Evolutionary conservation across 1,140 invertebrate species (phyloP).

Genomic region (Cyphomyrmex costatus): DNA sequence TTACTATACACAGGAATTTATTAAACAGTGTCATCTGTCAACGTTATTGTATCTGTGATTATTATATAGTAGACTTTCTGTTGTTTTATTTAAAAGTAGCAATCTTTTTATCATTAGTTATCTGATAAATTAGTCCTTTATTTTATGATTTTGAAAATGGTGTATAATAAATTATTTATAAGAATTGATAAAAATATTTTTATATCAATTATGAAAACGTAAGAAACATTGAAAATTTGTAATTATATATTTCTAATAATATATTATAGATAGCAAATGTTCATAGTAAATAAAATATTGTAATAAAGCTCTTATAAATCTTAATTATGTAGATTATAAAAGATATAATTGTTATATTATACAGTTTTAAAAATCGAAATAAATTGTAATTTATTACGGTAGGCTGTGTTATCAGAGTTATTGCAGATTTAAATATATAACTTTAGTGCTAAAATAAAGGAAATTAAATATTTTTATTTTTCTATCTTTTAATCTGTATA

Average conservation of each 20-base stretch:
- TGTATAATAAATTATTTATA: slow-evolving; percentile 44
- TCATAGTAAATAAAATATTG: slow-evolving; percentile 58
- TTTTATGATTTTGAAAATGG: background rate
- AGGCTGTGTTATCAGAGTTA: slow-evolving; percentile 52
- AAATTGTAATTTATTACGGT: slow-evolving; percentile 83
- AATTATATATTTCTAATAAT: slow-evolving; percentile 41
- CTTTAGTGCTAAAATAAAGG: slow-evolving; percentile 17
- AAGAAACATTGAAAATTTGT: background rate
- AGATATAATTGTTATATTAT: slow-evolving; percentile 83
- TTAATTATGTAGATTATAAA: slow-evolving; percentile 59
- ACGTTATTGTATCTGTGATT: slow-evolving; percentile 49
- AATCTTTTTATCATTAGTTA: slow-evolving; percentile 14
- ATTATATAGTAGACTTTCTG: slow-evolving; percentile 29
- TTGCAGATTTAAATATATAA: slow-evolving; percentile 28
- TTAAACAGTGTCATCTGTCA: slow-evolving; percentile 17
- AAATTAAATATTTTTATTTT: background rate
- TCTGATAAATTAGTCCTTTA: slow-evolving; percentile 12
- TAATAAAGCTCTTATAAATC: slow-evolving; percentile 73
- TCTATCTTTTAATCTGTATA: background rate
- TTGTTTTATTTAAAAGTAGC: slow-evolving; percentile 15
- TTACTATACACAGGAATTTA: background rate
- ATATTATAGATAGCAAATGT: slow-evolving; percentile 17
- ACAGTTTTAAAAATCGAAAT: slow-evolving; percentile 82
- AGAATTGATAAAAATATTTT: slow-evolving; percentile 62
- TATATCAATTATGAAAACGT: slow-evolving; percentile 1